Percentiles rank a stretch among this genome's conserved stretches.
phyloP scores from a whole-genome alignment of 1,140 invertebrate species.

The Meloidogyne chitwoodi region DNA sequence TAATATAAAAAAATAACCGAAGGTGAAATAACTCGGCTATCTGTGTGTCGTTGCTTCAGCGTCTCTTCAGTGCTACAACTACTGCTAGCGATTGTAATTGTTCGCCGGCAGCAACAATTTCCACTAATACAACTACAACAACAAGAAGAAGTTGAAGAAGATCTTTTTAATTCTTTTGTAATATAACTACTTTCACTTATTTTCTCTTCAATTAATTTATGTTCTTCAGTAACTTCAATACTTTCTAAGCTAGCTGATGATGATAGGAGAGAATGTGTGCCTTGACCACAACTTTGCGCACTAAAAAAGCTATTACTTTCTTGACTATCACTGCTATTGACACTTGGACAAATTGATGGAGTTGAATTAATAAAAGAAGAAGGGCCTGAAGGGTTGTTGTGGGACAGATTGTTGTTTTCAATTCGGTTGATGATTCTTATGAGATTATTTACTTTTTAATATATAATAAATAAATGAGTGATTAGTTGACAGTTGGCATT shows the following conservation, averaged over 20 bases:
- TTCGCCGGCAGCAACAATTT: background rate
- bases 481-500: background rate
- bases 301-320: conserved; percentile 3
- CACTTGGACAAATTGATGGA: background rate
- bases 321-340: background rate
- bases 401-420: background rate
- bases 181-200: background rate
- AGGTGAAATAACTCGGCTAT: background rate
- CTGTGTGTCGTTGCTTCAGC: background rate
- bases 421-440: background rate
- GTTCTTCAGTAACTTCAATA: background rate
- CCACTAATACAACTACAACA: background rate
- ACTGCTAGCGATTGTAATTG: background rate
- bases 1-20: background rate
- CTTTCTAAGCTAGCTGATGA: background rate
- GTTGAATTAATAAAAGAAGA: background rate
- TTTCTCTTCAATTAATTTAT: background rate
- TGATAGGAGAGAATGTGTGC: background rate
- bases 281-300: conserved; percentile 11
- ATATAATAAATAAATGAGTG: background rate
- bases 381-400: background rate
- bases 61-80: background rate
- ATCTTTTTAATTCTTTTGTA: background rate
- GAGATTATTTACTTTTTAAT: too few relatives aligned
- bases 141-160: background rate